Percentiles rank a stretch among this genome's conserved stretches.
Conservation (phyloP, 2,888 invertebrate species). For the Drosophila tanythrix region DNA sequence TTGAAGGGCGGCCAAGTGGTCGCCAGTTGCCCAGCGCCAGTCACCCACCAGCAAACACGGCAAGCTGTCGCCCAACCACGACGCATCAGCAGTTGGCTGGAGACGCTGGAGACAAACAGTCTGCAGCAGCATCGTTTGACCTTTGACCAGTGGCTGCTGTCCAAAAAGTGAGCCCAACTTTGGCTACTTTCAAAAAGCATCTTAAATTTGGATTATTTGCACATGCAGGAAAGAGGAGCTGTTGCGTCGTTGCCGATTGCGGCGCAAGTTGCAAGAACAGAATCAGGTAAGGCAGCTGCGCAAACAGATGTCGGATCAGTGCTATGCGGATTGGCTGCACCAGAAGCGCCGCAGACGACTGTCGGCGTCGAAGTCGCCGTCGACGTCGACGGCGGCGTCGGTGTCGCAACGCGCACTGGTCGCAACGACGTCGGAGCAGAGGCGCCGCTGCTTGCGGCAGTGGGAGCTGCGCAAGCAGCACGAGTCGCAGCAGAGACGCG, state of each 20-base stretch:
- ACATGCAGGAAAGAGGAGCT: conserved; percentile 20
- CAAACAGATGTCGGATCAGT: conserved; percentile 27
- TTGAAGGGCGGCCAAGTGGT: background rate
- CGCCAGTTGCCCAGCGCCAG: conserved; percentile 1
- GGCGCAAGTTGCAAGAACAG: conserved; percentile 18
- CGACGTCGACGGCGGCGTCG: background rate
- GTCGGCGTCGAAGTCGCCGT: background rate
- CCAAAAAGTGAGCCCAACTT: conserved; percentile 42
- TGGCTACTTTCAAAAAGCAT: no score
- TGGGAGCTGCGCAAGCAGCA: conserved; percentile 42
- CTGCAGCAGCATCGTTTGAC: conserved; percentile 12
- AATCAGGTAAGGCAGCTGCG: conserved; percentile 33
- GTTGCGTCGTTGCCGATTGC: conserved; percentile 20
- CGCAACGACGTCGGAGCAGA: background rate
- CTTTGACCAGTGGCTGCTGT: conserved; percentile 50
- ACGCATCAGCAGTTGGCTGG: conserved; percentile 1
- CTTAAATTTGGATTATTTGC: background rate
- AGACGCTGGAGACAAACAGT: background rate
- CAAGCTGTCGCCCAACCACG: conserved; percentile 34
- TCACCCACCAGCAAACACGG: background rate
- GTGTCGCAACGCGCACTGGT: background rate
- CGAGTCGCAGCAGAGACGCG: conserved; percentile 18
- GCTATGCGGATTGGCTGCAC: conserved; percentile 45
- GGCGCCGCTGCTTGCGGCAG: conserved; percentile 7
- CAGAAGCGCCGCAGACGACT: conserved; percentile 18